Evolutionary conservation across 2,797 vertebrate species (phyloP).

Genomic region (Megalops cyprinoides): DNA sequence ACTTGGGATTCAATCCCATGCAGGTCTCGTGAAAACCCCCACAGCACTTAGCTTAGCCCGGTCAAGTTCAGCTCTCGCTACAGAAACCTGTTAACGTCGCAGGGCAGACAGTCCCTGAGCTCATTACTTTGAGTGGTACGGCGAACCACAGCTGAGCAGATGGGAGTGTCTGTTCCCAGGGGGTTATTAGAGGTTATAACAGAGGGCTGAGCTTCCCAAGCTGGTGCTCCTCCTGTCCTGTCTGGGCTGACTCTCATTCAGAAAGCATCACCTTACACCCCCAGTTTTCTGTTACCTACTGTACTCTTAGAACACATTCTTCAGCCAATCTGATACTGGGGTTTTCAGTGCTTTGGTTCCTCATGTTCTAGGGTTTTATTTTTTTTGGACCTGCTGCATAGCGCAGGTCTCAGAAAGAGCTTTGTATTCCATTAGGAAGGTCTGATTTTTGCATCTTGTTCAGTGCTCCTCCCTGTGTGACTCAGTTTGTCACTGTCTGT

Average conservation of each 20-base stretch:
- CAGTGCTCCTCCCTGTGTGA: neutral
- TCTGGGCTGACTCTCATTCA: neutral
- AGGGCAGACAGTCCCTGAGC: neutral
- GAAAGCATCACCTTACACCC: neutral
- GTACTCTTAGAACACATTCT: neutral
- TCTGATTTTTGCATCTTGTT: neutral
- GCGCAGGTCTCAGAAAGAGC: neutral
- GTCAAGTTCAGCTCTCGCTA: neutral
- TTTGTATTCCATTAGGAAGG: neutral
- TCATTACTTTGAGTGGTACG: slow-evolving; percentile 2
- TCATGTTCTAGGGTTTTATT: no score
- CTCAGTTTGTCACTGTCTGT: neutral
- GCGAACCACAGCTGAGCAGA: neutral
- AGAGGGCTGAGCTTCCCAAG: neutral
- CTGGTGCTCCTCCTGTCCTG: neutral
- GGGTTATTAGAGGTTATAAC: neutral
- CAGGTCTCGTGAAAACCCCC: no score
- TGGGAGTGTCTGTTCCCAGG: neutral
- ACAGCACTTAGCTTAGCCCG: no score
- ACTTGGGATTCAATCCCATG: no score
- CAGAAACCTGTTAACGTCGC: neutral
- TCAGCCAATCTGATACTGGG: neutral
- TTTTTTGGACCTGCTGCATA: no score
- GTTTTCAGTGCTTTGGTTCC: neutral
- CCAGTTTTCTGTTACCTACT: neutral